Base-by-base conservation (phyloP, 1,140 invertebrate genomes). In the Lepidotrigona ventralis region DNA sequence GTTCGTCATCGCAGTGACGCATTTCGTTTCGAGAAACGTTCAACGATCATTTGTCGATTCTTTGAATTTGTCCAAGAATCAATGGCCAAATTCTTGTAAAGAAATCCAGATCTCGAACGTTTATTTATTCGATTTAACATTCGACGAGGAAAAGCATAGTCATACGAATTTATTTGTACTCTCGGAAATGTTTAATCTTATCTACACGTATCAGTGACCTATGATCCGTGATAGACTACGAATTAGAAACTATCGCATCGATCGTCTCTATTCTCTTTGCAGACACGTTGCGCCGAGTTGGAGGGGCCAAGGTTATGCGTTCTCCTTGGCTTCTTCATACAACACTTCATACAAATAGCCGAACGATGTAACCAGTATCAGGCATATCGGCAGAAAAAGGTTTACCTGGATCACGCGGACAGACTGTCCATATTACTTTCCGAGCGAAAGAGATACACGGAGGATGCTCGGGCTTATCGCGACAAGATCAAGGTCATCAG, bases 341-440 rank as follows among this genome's bases (percentile, higher is more conserved):
- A 95, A 26, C 96, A 96, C 85, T 97, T 97, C 82, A 94, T 97
- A 26, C 93, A 95, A 75, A 96, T 97, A 93, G 96, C 96, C 2
- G 93, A 95, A 71, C 94, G 93, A 46, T 96, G 95, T 86, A 94
- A 95, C 77, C 95, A 95, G 73, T 95, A 96, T 78, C 94, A 95
- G 26, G 94, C 96, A 2, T 92, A 94, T 39, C 91, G 93, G 69
- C 95, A 96, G 87, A 96, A 96, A 53, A 91, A 95, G 2, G 94
- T 96, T 33, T 97, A 97, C 84, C 91, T 97, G 19, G 94, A 96
- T 72, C 97, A 97, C 85, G 95, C 96, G 1, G 95, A 95, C 76
- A 94, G 96, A 76, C 93, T 98, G 6, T 95, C 95, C 39, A 94
- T 95, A 69, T 91, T 97, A 0, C 93, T 97, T 23, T 93, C 94